phyloP scores from a whole-genome alignment of 2,113 vertebrate species.

The Coturnix japonica region DNA sequence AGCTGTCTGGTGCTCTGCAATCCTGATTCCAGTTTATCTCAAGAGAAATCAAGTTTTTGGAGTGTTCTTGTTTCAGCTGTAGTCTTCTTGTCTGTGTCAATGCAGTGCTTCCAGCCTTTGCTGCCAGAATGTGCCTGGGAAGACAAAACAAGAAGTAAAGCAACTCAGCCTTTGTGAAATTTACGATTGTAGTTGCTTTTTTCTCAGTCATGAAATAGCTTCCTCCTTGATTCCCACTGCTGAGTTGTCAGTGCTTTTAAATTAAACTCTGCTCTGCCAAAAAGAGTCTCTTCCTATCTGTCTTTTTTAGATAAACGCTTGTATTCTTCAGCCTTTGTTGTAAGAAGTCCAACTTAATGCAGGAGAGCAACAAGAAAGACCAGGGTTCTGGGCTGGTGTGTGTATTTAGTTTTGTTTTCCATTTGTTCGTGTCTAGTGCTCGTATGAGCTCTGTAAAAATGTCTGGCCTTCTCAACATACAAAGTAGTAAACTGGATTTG shows the following conservation, averaged over 20 bases:
- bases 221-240: background rate
- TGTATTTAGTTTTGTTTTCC: background rate
- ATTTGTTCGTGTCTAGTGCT: background rate
- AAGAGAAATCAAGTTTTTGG: background rate
- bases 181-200: background rate
- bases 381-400: background rate
- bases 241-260: background rate
- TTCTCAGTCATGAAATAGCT: background rate
- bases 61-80: background rate
- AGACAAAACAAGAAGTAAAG: slow-evolving; percentile 7
- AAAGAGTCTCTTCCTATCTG: background rate
- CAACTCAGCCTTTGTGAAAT: slow-evolving; percentile 15
- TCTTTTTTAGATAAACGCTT: background rate
- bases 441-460: background rate
- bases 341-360: background rate
- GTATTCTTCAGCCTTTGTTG: background rate
- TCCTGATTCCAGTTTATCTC: background rate
- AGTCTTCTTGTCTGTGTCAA: background rate
- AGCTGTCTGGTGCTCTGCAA: background rate
- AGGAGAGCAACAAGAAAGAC: background rate
- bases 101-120: background rate
- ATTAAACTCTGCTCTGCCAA: background rate
- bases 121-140: slow-evolving; percentile 15
- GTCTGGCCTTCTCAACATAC: background rate
- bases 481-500: background rate